Evolutionary conservation across 1,140 invertebrate genomes (phyloP).

Genomic region (Lordiphosa stackelbergi): DNA sequence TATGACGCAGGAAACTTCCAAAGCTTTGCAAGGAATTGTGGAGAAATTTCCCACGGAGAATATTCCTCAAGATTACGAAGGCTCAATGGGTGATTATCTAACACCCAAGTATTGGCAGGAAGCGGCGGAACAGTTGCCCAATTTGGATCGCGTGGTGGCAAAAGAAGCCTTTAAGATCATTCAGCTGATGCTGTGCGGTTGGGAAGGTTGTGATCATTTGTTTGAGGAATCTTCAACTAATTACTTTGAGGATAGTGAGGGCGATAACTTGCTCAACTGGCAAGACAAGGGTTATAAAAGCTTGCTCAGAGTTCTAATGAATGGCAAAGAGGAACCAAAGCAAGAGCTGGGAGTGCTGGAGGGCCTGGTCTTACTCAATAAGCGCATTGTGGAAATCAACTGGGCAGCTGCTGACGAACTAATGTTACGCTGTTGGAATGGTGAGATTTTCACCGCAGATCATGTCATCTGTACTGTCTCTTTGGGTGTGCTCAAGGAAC

Average conservation of each 20-base stretch:
- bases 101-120: conserved; percentile 62
- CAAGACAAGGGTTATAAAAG: conserved; percentile 80
- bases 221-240: conserved; percentile 80
- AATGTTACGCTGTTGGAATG: conserved; percentile 80
- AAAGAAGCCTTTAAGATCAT: conserved; percentile 77
- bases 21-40: conserved; percentile 23
- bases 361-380: conserved; percentile 77
- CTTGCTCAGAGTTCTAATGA: conserved; percentile 81
- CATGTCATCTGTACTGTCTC: conserved; percentile 84
- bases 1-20: conserved; percentile 46
- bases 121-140: conserved; percentile 24
- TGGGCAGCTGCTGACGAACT: conserved; percentile 62
- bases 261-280: conserved; percentile 81
- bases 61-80: conserved; percentile 46
- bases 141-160: conserved; percentile 53
- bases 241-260: conserved; percentile 79
- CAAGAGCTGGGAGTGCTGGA: conserved; percentile 48
- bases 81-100: conserved; percentile 78
- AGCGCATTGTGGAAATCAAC: conserved; percentile 78
- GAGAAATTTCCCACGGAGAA: conserved; percentile 10
- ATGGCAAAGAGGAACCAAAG: conserved; percentile 8
- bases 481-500: conserved; percentile 84
- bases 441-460: conserved; percentile 79
- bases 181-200: conserved; percentile 78
- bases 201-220: conserved; percentile 81